A percentile compares a stretch with the other conserved stretches of the same genome.
Conservation (phyloP, 2,888 invertebrate genomes). For the Agrilus cyanescens region DNA sequence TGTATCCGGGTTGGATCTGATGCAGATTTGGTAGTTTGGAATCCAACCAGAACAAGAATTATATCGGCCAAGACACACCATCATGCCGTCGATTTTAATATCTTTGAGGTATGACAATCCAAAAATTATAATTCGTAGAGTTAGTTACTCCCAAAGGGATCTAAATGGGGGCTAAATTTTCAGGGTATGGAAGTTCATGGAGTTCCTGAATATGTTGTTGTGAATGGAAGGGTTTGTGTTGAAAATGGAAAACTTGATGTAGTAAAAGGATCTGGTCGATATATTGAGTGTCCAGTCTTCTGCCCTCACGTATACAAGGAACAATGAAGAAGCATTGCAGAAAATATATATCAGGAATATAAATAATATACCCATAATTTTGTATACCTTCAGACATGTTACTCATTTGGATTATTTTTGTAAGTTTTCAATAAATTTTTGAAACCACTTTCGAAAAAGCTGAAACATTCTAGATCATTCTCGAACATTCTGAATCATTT, state of each 20-base stretch:
- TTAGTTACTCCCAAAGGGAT: neutral
- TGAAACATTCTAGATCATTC: no score
- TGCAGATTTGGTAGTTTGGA: conserved; percentile 91
- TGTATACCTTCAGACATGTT: no score
- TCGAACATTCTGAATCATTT: no score
- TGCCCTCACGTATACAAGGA: conserved; percentile 23
- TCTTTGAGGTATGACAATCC: conserved; percentile 60
- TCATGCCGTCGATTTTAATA: conserved; percentile 84
- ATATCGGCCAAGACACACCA: conserved; percentile 82
- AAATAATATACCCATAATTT: no score
- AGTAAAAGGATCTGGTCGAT: conserved; percentile 74
- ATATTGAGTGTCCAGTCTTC: conserved; percentile 59
- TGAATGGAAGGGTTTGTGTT: conserved; percentile 73
- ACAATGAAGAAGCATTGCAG: no score
- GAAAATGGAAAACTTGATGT: conserved; percentile 73
- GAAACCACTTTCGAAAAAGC: no score
- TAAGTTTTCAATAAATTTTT: no score
- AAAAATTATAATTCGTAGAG: neutral
- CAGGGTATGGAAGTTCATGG: conserved; percentile 77
- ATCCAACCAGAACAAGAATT: conserved; percentile 65
- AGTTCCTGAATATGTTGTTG: conserved; percentile 77
- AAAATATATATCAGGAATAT: no score
- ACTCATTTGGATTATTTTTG: no score
- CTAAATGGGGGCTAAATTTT: conserved; percentile 10
- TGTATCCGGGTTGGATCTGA: conserved; percentile 78